These are phyloP conservation scores for Holocentrus rufus DNA, from an alignment of 2,797 vertebrate genomes.

Conservation along the genomic window DNA sequence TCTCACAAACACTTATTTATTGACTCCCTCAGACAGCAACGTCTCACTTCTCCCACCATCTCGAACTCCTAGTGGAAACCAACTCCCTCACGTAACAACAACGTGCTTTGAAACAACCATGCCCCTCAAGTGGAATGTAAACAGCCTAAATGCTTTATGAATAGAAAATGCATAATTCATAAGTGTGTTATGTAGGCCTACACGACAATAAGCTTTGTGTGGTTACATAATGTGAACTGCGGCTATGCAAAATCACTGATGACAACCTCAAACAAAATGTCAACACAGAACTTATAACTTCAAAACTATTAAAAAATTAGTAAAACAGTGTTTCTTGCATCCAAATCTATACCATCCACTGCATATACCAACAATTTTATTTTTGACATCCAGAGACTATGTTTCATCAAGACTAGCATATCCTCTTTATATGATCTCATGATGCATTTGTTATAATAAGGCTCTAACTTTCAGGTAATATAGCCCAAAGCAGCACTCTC, in stretches of 20 bases:
- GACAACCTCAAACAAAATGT: background rate
- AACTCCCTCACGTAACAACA: slow-evolving; percentile 14
- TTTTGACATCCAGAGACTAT: no score
- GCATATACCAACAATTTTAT: no score
- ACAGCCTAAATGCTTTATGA: slow-evolving; percentile 63
- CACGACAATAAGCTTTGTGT: slow-evolving; percentile 31
- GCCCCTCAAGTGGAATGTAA: slow-evolving; percentile 32
- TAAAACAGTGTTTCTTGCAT: no score
- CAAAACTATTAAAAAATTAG: no score
- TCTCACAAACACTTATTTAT: slow-evolving; percentile 44
- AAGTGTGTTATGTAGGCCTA: slow-evolving; percentile 40
- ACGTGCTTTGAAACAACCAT: slow-evolving; percentile 43
- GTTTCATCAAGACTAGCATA: no score
- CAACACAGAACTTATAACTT: background rate
- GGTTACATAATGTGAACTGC: slow-evolving; percentile 37
- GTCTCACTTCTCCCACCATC: slow-evolving; percentile 13
- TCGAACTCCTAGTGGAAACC: slow-evolving; percentile 1
- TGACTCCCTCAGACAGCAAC: slow-evolving; percentile 10
- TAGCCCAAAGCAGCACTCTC: no score
- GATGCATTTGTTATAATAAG: no score
- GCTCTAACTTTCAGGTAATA: no score
- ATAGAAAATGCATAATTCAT: slow-evolving; percentile 45
- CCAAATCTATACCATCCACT: no score
- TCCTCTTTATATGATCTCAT: no score
- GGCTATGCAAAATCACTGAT: background rate